phyloP scores from a whole-genome alignment of 2,113 vertebrate species.

The Nestor notabilis region DNA sequence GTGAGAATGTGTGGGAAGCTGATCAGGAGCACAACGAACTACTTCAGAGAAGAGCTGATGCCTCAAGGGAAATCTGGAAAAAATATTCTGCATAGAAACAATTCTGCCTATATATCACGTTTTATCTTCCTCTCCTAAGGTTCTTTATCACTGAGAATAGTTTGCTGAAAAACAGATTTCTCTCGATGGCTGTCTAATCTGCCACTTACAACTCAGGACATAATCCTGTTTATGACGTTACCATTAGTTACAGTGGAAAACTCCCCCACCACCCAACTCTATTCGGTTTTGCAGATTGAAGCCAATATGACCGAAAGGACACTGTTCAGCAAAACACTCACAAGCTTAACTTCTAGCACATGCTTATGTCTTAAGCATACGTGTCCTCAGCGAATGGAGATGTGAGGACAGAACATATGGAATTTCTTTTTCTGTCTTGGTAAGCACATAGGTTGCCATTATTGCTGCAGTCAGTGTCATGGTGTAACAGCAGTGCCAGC shows the following conservation, averaged over 20 bases:
- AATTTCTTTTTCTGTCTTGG: neutral
- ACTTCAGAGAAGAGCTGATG: constrained; percentile 19
- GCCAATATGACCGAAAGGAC: neutral
- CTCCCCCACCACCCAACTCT: neutral
- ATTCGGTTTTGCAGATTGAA: neutral
- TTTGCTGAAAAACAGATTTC: neutral
- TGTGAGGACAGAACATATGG: neutral
- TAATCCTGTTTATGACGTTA: neutral
- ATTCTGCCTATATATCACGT: neutral
- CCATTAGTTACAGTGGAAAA: neutral
- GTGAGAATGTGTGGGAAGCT: constrained; percentile 49
- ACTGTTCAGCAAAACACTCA: neutral
- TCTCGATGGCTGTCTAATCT: neutral
- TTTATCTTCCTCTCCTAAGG: neutral
- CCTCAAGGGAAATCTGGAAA: constrained; percentile 17
- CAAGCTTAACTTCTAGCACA: neutral
- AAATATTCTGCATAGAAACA: neutral
- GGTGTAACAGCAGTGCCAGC: neutral
- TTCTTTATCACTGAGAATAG: neutral
- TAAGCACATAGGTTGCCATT: neutral
- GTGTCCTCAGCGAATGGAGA: neutral
- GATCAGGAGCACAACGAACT: constrained; percentile 47
- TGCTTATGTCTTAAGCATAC: neutral
- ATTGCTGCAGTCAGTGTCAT: neutral
- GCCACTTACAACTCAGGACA: neutral